These are phyloP conservation scores for Progne subis DNA, from an alignment of 2,113 vertebrate species.

Conservation along the genomic window DNA sequence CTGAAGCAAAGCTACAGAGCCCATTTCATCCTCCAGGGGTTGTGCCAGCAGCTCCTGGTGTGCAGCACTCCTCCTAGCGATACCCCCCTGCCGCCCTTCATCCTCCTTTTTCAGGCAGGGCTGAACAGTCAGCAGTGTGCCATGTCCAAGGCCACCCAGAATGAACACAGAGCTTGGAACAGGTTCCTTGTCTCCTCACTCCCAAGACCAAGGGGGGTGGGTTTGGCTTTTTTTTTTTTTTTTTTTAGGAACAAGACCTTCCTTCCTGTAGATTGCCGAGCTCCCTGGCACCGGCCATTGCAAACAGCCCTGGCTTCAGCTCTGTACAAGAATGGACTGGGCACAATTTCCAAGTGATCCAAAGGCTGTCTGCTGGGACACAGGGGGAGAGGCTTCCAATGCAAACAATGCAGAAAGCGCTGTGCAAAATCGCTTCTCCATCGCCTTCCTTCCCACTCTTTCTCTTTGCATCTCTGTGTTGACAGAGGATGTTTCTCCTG, in stretches of 20 bases:
- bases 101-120: slow-evolving; percentile 19
- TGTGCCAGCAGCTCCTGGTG: background rate
- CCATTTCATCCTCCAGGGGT: background rate
- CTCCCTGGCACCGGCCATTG: background rate
- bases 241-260: background rate
- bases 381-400: slow-evolving; percentile 17
- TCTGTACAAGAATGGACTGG: slow-evolving; percentile 6
- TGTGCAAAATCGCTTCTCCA: background rate
- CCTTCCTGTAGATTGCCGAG: slow-evolving; percentile 31
- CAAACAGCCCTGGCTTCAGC: background rate
- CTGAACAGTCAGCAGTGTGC: background rate
- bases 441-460: background rate
- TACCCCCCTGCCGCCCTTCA: background rate
- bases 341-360: background rate
- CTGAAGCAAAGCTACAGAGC: background rate
- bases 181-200: background rate
- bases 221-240: background rate
- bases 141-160: slow-evolving; percentile 55
- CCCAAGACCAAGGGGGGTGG: background rate
- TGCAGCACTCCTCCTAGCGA: background rate
- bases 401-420: background rate
- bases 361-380: slow-evolving; percentile 3
- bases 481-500: slow-evolving; percentile 46
- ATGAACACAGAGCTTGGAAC: background rate
- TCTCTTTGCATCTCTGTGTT: background rate